Conservation (phyloP, 2,888 invertebrate species). For the Crossocerus cetratus region DNA sequence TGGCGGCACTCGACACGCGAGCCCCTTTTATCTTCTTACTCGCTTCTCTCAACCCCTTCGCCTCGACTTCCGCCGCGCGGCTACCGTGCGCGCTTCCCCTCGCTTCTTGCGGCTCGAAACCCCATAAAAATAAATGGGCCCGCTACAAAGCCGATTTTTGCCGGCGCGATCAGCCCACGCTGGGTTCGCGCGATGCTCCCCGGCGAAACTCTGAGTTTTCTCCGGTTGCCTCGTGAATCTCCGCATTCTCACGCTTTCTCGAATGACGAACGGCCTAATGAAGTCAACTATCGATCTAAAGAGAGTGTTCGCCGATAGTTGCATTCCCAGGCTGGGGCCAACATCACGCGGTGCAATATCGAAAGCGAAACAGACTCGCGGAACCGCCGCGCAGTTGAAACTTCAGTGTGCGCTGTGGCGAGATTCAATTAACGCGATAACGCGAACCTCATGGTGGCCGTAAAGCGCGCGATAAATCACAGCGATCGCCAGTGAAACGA, state of each 20-base stretch:
- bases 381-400: too few relatives aligned
- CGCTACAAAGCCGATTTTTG: background rate
- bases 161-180: background rate
- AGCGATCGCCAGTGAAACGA: too few relatives aligned
- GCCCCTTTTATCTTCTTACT: slow-evolving; percentile 41
- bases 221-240: background rate
- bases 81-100: background rate
- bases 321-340: too few relatives aligned
- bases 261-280: too few relatives aligned
- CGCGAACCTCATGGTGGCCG: too few relatives aligned
- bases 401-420: too few relatives aligned
- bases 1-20: slow-evolving; percentile 56
- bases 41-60: background rate
- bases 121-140: background rate
- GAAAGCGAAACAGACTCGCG: too few relatives aligned
- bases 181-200: background rate
- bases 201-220: background rate
- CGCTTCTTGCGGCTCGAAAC: background rate
- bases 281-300: too few relatives aligned
- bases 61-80: background rate
- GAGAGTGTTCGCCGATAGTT: too few relatives aligned
- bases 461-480: background rate
- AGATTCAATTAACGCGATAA: too few relatives aligned
- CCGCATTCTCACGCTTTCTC: background rate
- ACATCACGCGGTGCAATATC: too few relatives aligned